A percentile compares a stretch with the other conserved stretches of the same genome.
Evolutionary conservation across 2,888 invertebrate genomes (phyloP).

Genomic region (Xestia ashworthii): DNA sequence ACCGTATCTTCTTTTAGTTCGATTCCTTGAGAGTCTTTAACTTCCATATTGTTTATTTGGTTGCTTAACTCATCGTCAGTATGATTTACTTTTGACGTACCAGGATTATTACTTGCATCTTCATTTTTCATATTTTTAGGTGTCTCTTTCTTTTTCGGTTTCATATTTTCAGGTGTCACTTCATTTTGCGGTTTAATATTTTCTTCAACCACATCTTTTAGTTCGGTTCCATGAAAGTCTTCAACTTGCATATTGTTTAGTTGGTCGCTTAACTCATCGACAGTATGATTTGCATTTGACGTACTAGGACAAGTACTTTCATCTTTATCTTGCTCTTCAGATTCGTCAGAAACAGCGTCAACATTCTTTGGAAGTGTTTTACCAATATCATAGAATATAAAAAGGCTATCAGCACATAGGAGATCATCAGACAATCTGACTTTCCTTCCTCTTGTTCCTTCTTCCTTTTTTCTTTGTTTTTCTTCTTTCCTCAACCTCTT

Average conservation of each 20-base stretch:
- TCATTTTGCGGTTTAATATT: background rate
- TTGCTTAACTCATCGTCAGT: no score
- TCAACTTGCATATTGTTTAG: background rate
- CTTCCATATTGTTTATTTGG: background rate
- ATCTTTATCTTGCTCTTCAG: background rate
- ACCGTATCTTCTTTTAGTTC: background rate
- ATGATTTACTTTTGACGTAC: background rate
- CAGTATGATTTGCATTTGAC: background rate
- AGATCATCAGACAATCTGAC: conserved; percentile 3
- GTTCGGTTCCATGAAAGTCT: background rate
- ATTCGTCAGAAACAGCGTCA: background rate
- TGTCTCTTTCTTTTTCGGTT: no score
- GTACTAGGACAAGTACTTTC: background rate
- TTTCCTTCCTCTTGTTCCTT: background rate
- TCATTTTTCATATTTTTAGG: background rate
- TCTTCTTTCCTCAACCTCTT: background rate
- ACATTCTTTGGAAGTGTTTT: background rate
- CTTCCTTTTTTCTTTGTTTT: no score
- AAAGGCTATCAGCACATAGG: conserved; percentile 15
- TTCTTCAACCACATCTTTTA: background rate
- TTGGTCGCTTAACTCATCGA: no score
- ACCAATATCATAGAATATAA: conserved; percentile 24
- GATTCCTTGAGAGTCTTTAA: background rate
- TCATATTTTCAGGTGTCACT: background rate
- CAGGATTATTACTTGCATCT: background rate